Conservation (phyloP, 2,888 invertebrate genomes). For the Eilema griseolum region DNA sequence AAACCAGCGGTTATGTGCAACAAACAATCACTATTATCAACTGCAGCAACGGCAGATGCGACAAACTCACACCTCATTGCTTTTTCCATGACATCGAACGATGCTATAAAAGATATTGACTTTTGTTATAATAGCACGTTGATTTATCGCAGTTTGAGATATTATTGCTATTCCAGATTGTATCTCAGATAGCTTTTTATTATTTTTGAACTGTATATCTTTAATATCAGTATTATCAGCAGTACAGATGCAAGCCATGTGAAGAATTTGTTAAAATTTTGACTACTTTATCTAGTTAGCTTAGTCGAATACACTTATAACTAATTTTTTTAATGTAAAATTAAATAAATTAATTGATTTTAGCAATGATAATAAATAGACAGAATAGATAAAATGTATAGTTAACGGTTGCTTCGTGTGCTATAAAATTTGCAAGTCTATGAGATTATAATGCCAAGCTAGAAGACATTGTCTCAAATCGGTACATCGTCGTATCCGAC, state of each 20-base stretch:
- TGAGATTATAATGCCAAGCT: conserved; percentile 52
- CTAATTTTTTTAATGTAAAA: too few relatives aligned
- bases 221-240: neutral
- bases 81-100: conserved; percentile 83
- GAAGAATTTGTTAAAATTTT: neutral
- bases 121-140: conserved; percentile 68
- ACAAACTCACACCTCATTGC: conserved; percentile 80
- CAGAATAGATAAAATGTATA: neutral
- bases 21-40: conserved; percentile 74
- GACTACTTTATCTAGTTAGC: neutral
- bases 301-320: neutral
- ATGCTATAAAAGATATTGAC: conserved; percentile 80
- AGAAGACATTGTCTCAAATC: conserved; percentile 65
- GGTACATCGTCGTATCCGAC: conserved; percentile 68
- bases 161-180: conserved; percentile 13
- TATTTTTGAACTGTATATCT: neutral
- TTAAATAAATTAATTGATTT: neutral
- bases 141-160: conserved; percentile 58
- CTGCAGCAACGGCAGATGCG: conserved; percentile 76
- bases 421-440: conserved; percentile 54
- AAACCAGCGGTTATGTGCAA: conserved; percentile 58
- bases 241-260: neutral
- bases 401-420: neutral
- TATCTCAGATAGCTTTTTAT: neutral
- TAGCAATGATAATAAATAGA: neutral